These are phyloP conservation scores for Amazonetta brasiliensis DNA, from an alignment of 2,797 vertebrate genomes.

Conservation along the genomic window DNA sequence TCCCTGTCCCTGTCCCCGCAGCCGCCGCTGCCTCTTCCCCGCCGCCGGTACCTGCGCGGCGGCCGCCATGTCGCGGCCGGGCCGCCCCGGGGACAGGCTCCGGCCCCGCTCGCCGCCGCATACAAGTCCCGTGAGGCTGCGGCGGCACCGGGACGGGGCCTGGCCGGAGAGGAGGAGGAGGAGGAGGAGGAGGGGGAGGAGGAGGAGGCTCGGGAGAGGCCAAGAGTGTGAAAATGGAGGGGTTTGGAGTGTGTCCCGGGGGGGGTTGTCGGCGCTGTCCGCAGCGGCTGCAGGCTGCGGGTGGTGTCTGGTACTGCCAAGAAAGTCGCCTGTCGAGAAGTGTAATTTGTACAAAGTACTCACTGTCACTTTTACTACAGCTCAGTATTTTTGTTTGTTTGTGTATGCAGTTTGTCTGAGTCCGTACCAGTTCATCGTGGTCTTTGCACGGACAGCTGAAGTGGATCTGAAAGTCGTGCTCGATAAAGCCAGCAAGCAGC, in stretches of 20 bases:
- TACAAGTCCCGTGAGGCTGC: conserved; percentile 60
- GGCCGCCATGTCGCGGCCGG: conserved; percentile 43
- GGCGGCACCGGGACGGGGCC: too few relatives aligned
- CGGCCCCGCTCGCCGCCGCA: background rate
- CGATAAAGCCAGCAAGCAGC: background rate
- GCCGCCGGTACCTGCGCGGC: conserved; percentile 30
- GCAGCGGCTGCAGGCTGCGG: background rate
- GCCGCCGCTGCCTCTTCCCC: background rate
- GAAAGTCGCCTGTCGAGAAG: background rate
- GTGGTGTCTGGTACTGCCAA: background rate
- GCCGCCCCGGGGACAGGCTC: background rate
- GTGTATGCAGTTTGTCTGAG: background rate
- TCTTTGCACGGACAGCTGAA: background rate
- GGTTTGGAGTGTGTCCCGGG: fast-evolving
- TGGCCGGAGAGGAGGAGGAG: too few relatives aligned
- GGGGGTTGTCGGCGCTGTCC: fast-evolving
- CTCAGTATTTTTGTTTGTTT: fast-evolving
- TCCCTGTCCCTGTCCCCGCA: background rate
- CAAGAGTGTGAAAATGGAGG: fast-evolving
- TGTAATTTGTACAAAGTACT: too few relatives aligned
- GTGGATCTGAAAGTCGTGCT: background rate
- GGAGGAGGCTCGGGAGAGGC: fast-evolving
- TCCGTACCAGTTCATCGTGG: background rate
- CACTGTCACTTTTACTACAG: background rate
- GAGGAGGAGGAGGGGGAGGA: too few relatives aligned